phyloP scores from a whole-genome alignment of 1,140 invertebrate species.

The Schmidtea mediterranea region DNA sequence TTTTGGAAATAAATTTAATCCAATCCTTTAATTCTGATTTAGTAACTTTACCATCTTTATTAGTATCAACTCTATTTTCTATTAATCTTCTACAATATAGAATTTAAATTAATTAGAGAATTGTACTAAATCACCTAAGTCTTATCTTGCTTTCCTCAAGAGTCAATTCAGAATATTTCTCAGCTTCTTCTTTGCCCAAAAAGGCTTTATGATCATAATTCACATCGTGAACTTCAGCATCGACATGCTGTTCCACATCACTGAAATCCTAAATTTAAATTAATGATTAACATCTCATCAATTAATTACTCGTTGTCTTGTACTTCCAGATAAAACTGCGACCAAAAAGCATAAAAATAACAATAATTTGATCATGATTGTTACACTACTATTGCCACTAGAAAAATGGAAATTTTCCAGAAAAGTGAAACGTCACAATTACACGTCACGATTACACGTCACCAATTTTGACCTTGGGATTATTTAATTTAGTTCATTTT shows the following conservation, averaged over 20 bases:
- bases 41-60: constrained; percentile 55
- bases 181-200: constrained; percentile 61
- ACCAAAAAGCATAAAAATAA: too few species aligned
- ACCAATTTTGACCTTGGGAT: too few species aligned
- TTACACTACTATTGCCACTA: too few species aligned
- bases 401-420: too few species aligned
- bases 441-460: too few species aligned
- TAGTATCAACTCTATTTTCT: constrained; percentile 56
- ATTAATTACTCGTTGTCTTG: too few species aligned
- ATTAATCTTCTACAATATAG: constrained; percentile 44
- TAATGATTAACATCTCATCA: too few species aligned
- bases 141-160: constrained; percentile 75
- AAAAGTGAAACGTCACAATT: too few species aligned
- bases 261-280: constrained; percentile 15
- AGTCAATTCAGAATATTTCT: constrained; percentile 64
- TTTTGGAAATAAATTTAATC: constrained; percentile 29
- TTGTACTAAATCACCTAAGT: constrained; percentile 44
- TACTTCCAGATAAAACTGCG: too few species aligned
- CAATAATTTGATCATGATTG: too few species aligned
- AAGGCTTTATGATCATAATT: constrained; percentile 93
- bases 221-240: constrained; percentile 42
- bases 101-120: not conserved
- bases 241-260: constrained; percentile 15
- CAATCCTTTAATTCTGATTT: constrained; percentile 70
- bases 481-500: too few species aligned